phyloP scores from a whole-genome alignment of 2,888 invertebrate species.

The Nemurella pictetii region DNA sequence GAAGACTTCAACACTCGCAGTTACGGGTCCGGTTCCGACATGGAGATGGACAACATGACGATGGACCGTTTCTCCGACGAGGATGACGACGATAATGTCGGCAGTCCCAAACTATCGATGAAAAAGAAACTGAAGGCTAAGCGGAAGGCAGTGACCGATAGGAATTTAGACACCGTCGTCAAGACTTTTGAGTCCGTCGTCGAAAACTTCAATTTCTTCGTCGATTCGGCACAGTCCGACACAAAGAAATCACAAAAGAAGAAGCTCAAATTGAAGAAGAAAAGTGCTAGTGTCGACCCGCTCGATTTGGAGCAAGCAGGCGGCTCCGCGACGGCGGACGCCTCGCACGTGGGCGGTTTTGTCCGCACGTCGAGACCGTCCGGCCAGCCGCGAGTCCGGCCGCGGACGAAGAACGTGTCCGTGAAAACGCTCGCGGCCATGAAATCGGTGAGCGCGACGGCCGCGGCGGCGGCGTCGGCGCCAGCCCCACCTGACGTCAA shows the following conservation, averaged over 20 bases:
- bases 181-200: conserved; percentile 56
- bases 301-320: background rate
- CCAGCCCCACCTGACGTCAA: background rate
- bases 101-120: background rate
- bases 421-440: conserved; percentile 40
- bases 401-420: conserved; percentile 42
- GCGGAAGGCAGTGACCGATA: conserved; percentile 49
- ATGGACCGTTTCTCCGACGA: conserved; percentile 43
- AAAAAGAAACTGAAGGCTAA: conserved; percentile 49
- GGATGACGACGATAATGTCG: background rate
- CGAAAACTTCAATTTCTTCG: conserved; percentile 53
- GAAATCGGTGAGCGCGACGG: conserved; percentile 38
- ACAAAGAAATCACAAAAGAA: conserved; percentile 38
- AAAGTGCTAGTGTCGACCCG: background rate
- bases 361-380: conserved; percentile 38
- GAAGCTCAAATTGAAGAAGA: conserved; percentile 36
- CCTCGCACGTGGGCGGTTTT: conserved; percentile 37
- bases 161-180: conserved; percentile 54
- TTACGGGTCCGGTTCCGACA: conserved; percentile 49
- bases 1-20: conserved; percentile 37
- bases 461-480: background rate
- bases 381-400: conserved; percentile 38
- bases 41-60: conserved; percentile 43
- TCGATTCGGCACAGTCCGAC: conserved; percentile 38
- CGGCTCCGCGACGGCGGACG: conserved; percentile 1